A percentile compares a stretch with the other conserved stretches of the same genome.
These are phyloP conservation scores for Prorops nasuta DNA, from an alignment of 1,140 invertebrate genomes.

Conservation along the genomic window DNA sequence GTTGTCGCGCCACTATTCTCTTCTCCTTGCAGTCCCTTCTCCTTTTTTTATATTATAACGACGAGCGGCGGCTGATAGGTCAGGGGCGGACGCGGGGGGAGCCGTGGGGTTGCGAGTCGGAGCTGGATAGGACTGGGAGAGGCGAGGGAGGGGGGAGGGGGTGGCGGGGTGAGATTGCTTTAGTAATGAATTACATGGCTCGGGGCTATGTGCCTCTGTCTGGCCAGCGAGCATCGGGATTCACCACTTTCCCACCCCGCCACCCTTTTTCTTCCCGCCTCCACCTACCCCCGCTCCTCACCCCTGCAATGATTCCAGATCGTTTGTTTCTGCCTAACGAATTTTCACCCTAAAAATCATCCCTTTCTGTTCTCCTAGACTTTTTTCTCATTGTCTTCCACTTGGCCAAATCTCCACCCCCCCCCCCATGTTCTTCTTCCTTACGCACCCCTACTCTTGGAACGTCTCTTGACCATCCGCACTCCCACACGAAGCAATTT, in stretches of 20 bases:
- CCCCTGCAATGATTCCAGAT: no score
- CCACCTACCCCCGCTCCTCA: no score
- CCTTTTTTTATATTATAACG: conserved; percentile 10
- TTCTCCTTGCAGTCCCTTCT: neutral
- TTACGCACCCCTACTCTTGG: no score
- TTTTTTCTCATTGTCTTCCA: no score
- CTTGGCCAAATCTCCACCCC: no score
- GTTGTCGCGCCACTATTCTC: conserved; percentile 26
- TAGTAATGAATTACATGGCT: conserved; percentile 60
- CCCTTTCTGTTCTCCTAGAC: no score
- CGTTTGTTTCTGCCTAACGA: no score
- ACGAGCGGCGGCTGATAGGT: conserved; percentile 17
- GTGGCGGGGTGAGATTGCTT: conserved; percentile 56
- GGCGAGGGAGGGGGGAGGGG: conserved; percentile 25
- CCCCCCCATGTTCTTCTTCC: no score
- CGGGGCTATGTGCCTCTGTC: conserved; percentile 56
- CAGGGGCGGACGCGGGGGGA: conserved; percentile 22
- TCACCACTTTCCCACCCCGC: conserved; percentile 7
- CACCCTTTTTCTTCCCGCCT: neutral
- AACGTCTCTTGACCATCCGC: no score
- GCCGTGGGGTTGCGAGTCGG: conserved; percentile 15
- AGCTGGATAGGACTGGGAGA: conserved; percentile 25
- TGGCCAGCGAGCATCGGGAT: conserved; percentile 40
- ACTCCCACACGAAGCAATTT: no score
- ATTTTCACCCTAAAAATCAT: no score